Conservation (phyloP, 2,888 invertebrate genomes). For the Synergus japonicus region DNA sequence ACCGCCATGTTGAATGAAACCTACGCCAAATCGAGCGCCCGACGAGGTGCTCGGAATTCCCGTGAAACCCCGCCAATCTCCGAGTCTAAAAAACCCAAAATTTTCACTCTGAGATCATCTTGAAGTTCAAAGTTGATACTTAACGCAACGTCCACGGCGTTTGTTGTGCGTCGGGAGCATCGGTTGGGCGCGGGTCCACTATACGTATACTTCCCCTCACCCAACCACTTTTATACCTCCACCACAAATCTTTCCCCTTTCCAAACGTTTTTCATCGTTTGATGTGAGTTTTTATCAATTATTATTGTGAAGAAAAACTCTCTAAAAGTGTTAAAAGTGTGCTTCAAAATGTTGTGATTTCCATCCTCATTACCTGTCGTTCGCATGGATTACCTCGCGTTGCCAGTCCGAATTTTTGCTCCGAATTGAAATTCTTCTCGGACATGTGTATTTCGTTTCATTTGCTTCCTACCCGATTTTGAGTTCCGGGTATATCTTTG, state of each 20-base stretch:
- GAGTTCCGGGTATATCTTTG: not conserved
- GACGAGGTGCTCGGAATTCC: slow-evolving; percentile 63
- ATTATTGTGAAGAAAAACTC: slow-evolving; percentile 34
- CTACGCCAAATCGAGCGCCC: slow-evolving; percentile 72
- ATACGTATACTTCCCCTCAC: slow-evolving; percentile 57
- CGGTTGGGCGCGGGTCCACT: slow-evolving; percentile 69
- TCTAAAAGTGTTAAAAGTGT: not conserved
- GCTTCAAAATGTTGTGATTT: not conserved
- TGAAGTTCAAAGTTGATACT: slow-evolving; percentile 6
- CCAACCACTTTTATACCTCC: slow-evolving; percentile 53
- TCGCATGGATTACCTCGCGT: slow-evolving; percentile 32
- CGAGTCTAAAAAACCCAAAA: slow-evolving; percentile 49
- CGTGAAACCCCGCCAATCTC: slow-evolving; percentile 55
- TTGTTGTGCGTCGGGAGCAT: slow-evolving; percentile 70
- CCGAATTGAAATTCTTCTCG: not conserved
- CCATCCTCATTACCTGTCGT: slow-evolving; percentile 20
- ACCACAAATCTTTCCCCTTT: slow-evolving; percentile 41
- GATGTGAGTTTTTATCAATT: slow-evolving; percentile 17
- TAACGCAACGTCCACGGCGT: slow-evolving; percentile 60
- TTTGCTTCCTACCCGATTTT: not conserved
- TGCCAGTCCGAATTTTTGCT: slow-evolving; percentile 10
- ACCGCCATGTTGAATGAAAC: slow-evolving; percentile 79
- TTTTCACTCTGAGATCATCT: not conserved
- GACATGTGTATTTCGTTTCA: not conserved
- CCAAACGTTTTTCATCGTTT: slow-evolving; percentile 47